Percentiles rank a stretch among this genome's conserved stretches.
phyloP scores from a whole-genome alignment of 2,888 invertebrate genomes.

The Zaprionus lineosus region DNA sequence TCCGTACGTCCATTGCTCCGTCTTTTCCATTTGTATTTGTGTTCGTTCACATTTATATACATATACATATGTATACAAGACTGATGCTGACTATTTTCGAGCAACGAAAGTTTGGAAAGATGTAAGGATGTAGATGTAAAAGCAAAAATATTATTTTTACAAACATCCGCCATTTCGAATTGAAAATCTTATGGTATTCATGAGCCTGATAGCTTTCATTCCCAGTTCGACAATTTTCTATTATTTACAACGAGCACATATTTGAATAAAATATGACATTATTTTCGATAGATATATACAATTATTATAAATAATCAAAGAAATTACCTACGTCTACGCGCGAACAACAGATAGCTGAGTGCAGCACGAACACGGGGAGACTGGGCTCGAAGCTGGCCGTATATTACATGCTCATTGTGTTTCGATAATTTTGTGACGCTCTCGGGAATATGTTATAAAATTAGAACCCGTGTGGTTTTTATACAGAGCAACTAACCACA shows the following conservation, averaged over 20 bases:
- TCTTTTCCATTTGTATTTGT: constrained; percentile 7
- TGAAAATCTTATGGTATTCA: no score
- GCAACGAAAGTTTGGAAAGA: constrained; percentile 39
- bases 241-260: no score
- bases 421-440: constrained; percentile 41
- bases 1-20: constrained; percentile 9
- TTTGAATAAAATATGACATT: no score
- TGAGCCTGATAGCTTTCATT: no score
- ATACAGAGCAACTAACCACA: constrained; percentile 20
- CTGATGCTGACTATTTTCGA: constrained; percentile 49
- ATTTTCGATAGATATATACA: not conserved
- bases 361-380: constrained; percentile 75
- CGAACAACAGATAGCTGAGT: constrained; percentile 65
- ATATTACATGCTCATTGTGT: constrained; percentile 61
- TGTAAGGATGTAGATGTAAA: no score
- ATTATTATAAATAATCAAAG: constrained; percentile 24
- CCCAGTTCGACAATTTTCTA: no score
- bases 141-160: no score
- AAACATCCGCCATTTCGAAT: no score
- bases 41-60: constrained; percentile 4
- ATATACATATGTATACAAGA: constrained; percentile 19
- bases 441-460: constrained; percentile 51
- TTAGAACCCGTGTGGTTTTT: constrained; percentile 40
- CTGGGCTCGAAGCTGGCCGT: constrained; percentile 62
- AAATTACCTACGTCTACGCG: constrained; percentile 64